Evolutionary conservation across 2,113 vertebrate genomes (phyloP), one percentile per base, ranked within the genome.

Genomic region (Delphinapterus leucas): DNA sequence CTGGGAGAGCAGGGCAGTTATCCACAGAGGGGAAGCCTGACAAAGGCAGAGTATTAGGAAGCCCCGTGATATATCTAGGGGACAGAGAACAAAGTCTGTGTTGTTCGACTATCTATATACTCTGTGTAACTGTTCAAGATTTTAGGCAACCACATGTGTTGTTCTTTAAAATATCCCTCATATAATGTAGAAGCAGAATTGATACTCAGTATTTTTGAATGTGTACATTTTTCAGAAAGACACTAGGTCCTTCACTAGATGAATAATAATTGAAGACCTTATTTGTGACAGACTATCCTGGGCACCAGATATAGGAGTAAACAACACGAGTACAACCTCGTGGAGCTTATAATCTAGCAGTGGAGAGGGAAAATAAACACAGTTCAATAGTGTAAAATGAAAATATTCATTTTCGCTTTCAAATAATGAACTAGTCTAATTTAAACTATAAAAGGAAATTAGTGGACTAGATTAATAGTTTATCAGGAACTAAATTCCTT

Each of bases 401-500:
- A 97, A 95, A 90, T 23, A 74, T 15, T 93, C 13, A 68, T 73
- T 91, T 87, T 77, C 38, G 3, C 38, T 81, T 86, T 61, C 63
- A 95, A 95, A 65, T 55, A 87, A 36, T 41, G 55, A 68, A 68
- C 23, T 73, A 26, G 14, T 44, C 31, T 93, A 60, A 87, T 89
- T 88, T 58, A 86, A 94, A 18, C 14, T 63, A 83, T 74, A 73
- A 82, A 82, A 31, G 61, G 31, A 83, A 80, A 88, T 68, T 17
- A 58, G 41, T 77, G 47, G 33, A 49, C 12, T 77, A 36, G 26
- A 12, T 83, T 53, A 80, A 20, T n/a, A 58, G 53, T 87, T 83
- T 76, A 47, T 70, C 26, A 92, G 33, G 47, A n/a, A 55, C 25
- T 88, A 25, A 82, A 2, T 17, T 65, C 28, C 36, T 94, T 74